phyloP scores from a whole-genome alignment of 2,888 invertebrate genomes.

The Temnothorax unifasciatus region DNA sequence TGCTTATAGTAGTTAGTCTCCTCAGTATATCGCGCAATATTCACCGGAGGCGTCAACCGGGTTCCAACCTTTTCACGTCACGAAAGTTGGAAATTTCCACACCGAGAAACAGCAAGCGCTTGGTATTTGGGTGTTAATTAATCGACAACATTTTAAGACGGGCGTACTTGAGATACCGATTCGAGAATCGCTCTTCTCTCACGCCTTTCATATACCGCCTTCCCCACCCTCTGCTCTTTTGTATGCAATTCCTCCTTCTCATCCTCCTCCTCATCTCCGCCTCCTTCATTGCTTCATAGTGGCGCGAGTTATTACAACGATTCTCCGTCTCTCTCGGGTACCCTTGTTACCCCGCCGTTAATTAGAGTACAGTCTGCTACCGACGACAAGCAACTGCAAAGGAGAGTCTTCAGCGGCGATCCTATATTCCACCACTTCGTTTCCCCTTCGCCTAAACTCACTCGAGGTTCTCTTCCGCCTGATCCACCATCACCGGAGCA shows the following conservation, averaged over 20 bases:
- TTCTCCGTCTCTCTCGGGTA: conserved; percentile 70
- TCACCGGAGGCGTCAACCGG: background rate
- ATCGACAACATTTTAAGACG: conserved; percentile 68
- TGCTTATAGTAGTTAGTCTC: conserved; percentile 37
- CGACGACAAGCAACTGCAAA: conserved; percentile 80
- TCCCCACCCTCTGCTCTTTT: conserved; percentile 21
- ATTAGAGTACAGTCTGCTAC: conserved; percentile 82
- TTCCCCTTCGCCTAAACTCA: conserved; percentile 43
- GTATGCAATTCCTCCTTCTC: conserved; percentile 28
- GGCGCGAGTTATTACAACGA: conserved; percentile 78
- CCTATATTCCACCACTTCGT: conserved; percentile 56
- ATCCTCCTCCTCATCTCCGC: conserved; percentile 33
- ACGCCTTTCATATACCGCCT: background rate
- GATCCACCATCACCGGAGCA: conserved; percentile 72
- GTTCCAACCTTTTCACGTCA: conserved; percentile 24
- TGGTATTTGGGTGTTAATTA: conserved; percentile 55
- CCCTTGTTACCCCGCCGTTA: conserved; percentile 80
- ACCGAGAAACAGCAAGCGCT: background rate
- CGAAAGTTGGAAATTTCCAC: conserved; percentile 18
- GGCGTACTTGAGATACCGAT: conserved; percentile 51
- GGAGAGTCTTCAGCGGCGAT: conserved; percentile 71
- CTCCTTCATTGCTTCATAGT: conserved; percentile 35
- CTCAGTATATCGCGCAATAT: conserved; percentile 35
- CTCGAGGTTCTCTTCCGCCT: conserved; percentile 64
- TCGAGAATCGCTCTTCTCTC: conserved; percentile 23